These are phyloP conservation scores for Coleophora deauratella DNA, from an alignment of 2,888 invertebrate genomes.

Conservation along the genomic window DNA sequence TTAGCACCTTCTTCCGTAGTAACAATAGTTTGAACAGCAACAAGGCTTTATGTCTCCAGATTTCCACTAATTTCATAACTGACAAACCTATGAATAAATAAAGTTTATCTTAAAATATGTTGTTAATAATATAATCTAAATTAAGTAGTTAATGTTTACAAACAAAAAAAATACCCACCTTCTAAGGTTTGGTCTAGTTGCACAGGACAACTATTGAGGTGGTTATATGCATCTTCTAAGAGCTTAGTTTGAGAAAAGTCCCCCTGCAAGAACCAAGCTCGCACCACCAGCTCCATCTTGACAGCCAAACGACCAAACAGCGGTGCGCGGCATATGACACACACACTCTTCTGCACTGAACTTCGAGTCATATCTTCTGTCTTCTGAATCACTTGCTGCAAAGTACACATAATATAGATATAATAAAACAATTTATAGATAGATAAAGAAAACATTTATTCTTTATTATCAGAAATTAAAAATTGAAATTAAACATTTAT, in stretches of 20 bases:
- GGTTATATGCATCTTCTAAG: conserved; percentile 92
- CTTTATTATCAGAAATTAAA: too few species aligned
- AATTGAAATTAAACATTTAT: too few species aligned
- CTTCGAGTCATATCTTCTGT: conserved; percentile 97
- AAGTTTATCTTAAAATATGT: background rate
- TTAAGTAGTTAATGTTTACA: too few species aligned
- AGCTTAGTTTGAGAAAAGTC: conserved; percentile 92
- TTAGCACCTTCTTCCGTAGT: conserved; percentile 90
- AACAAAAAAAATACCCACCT: too few species aligned
- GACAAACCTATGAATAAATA: conserved; percentile 81
- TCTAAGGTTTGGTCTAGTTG: conserved; percentile 64
- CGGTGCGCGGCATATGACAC: conserved; percentile 92
- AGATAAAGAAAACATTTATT: too few species aligned
- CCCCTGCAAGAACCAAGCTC: conserved; percentile 97
- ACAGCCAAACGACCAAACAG: conserved; percentile 96
- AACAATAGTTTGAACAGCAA: conserved; percentile 93
- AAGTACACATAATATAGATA: background rate
- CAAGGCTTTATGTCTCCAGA: conserved; percentile 94
- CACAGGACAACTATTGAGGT: conserved; percentile 88
- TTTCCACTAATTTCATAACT: conserved; percentile 84
- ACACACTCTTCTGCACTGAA: conserved; percentile 98
- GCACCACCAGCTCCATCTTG: conserved; percentile 96
- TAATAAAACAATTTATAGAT: too few species aligned
- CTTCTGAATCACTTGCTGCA: conserved; percentile 89
- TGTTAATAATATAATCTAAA: too few species aligned